Conservation (phyloP, 2,888 invertebrate genomes). For the Epiblema foenella region DNA sequence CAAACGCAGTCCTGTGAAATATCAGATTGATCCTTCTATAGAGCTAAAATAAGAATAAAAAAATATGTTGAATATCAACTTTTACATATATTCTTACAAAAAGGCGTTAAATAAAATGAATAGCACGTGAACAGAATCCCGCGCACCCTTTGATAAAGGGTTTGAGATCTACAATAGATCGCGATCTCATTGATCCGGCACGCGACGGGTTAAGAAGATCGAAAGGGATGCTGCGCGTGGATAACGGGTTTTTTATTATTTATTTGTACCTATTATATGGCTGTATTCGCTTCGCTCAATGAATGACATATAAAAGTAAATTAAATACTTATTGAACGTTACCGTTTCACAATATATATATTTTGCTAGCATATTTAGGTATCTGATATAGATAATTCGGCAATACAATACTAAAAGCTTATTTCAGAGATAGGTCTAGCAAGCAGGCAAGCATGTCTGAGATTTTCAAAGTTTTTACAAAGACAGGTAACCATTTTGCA, state of each 20-base stretch:
- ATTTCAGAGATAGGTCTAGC: too few species aligned
- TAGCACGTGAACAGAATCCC: slow-evolving; percentile 79
- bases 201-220: slow-evolving; percentile 76
- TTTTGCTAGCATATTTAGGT: too few species aligned
- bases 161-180: slow-evolving; percentile 68
- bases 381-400: too few species aligned
- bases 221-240: slow-evolving; percentile 74
- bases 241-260: slow-evolving; percentile 27
- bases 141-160: slow-evolving; percentile 76
- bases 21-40: not conserved
- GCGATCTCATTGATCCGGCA: slow-evolving; percentile 75
- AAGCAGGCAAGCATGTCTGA: not conserved
- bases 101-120: slow-evolving; percentile 19
- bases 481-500: too few species aligned
- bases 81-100: slow-evolving; percentile 28
- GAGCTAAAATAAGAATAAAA: not conserved
- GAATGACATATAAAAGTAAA: not conserved
- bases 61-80: not conserved
- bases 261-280: not conserved
- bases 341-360: too few species aligned
- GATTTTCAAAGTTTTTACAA: not conserved
- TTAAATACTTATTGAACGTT: too few species aligned
- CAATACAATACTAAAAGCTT: too few species aligned
- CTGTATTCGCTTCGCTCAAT: not conserved
- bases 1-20: not conserved